Evolutionary conservation across 2,797 vertebrate genomes (phyloP), one percentile per base, ranked within the genome.

Genomic region (Sebastes goodei): DNA sequence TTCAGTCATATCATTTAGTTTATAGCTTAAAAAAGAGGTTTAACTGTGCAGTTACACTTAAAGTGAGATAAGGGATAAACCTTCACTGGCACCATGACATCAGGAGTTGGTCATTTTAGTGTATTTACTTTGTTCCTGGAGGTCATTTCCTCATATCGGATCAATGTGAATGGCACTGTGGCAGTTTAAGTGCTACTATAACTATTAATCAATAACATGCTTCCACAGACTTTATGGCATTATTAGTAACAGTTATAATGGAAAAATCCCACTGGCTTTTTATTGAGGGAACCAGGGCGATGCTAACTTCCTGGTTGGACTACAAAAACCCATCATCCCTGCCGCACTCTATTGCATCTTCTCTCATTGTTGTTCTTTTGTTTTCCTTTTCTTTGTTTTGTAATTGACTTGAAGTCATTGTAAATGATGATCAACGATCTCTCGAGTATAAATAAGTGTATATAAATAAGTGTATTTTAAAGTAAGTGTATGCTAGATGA

Each of bases 141-240:
- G 29, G 56, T 10, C 14, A 29, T 38, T 88, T 69, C 56, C 69
- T 81, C 61, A 29, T n/a, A 66, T 82, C 42, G 35, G 21, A 74
- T n/a, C 35, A 6, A 21, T 32, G 29, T 69, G 23, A 23, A 23
- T 6, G 38, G 27, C 17, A 38, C 7, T 15, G 20, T 29, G 60
- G 10, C 35, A 70, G 9, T 15, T 42, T 25, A n/a, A 62, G 57
- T 9, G 14, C 52, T 20, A 15, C 67, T 60, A 25, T 55, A 81
- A 76, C 85, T 35, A 79, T 60, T 63, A 89, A 84, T 30, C 61
- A 3, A 30, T 27, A 63, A 64, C 33, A 49, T 3, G 27, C n/a
- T 2, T 56, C 29, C 20, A 60, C 27, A 63, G 27, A 30, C n/a
- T 9, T 74, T 63, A 74, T 57, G n/a, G 7, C 12, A 2, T 27